These are phyloP conservation scores for Protonemura montana DNA, from an alignment of 2,888 invertebrate species.

Conservation along the genomic window DNA sequence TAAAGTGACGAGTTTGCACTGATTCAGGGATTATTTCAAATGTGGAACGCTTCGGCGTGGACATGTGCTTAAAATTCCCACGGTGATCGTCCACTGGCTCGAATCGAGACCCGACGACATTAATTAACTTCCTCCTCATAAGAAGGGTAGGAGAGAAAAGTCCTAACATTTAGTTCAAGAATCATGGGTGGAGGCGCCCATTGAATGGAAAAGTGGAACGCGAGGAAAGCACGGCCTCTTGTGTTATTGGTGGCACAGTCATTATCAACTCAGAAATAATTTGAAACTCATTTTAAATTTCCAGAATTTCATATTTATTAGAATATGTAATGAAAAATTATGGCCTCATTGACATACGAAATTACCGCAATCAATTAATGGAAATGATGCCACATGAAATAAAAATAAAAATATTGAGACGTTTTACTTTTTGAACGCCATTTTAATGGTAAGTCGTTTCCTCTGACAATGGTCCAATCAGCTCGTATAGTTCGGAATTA, in stretches of 20 bases:
- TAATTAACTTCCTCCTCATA: conserved; percentile 9
- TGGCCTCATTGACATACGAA: no score
- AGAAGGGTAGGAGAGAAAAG: neutral
- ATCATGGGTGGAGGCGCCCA: neutral
- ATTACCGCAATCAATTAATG: no score
- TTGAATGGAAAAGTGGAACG: neutral
- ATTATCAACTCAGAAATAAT: no score
- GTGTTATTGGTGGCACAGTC: no score
- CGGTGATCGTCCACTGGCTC: neutral
- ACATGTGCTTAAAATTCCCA: neutral
- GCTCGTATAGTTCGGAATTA: neutral
- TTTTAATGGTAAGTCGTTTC: neutral
- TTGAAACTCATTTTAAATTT: no score
- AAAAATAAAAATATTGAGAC: no score
- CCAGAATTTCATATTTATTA: no score
- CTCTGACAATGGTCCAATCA: neutral
- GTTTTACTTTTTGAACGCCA: no score
- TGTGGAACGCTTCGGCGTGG: neutral
- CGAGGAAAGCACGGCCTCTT: no score
- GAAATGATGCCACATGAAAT: no score
- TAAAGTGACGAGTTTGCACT: neutral
- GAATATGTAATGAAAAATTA: no score
- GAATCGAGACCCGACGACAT: conserved; percentile 13
- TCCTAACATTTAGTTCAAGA: neutral
- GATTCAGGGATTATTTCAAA: neutral